Conservation (phyloP, 1,140 invertebrate species). For the Trichogramma pretiosum region DNA sequence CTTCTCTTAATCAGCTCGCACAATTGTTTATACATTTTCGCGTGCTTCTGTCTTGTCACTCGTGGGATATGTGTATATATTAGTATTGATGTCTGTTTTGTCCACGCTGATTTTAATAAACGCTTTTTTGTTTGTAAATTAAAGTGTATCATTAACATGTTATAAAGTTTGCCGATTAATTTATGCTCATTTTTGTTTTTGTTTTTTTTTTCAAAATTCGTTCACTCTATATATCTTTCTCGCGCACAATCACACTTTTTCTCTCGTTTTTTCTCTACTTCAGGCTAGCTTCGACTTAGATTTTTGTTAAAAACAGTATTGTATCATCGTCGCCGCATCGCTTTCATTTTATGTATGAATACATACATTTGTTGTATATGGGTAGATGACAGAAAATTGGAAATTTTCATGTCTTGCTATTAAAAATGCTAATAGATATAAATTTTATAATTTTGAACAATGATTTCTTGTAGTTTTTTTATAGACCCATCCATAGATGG, state of each 20-base stretch:
- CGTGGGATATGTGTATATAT: too few relatives aligned
- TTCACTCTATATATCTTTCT: neutral
- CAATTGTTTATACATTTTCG: constrained; percentile 14
- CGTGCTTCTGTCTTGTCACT: neutral
- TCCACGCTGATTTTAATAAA: too few relatives aligned
- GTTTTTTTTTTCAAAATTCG: neutral
- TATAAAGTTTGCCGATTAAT: neutral
- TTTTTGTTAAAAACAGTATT: constrained; percentile 21
- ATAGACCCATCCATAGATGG: too few relatives aligned
- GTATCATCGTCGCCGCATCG: constrained; percentile 23
- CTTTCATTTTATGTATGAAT: constrained; percentile 25
- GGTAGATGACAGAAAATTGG: too few relatives aligned
- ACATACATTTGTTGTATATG: too few relatives aligned
- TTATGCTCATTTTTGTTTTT: neutral
- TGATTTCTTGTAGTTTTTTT: too few relatives aligned
- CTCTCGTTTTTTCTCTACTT: constrained; percentile 9
- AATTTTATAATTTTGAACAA: too few relatives aligned
- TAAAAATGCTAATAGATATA: too few relatives aligned
- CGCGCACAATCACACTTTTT: constrained; percentile 4
- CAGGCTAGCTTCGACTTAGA: constrained; percentile 16
- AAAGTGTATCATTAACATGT: neutral
- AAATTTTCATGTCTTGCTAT: too few relatives aligned
- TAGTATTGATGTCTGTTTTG: too few relatives aligned
- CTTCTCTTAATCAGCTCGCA: too few relatives aligned
- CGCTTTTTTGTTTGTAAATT: neutral